These are phyloP conservation scores for Zaprionus tsacasi DNA, from an alignment of 1,140 invertebrate genomes.

Conservation along the genomic window DNA sequence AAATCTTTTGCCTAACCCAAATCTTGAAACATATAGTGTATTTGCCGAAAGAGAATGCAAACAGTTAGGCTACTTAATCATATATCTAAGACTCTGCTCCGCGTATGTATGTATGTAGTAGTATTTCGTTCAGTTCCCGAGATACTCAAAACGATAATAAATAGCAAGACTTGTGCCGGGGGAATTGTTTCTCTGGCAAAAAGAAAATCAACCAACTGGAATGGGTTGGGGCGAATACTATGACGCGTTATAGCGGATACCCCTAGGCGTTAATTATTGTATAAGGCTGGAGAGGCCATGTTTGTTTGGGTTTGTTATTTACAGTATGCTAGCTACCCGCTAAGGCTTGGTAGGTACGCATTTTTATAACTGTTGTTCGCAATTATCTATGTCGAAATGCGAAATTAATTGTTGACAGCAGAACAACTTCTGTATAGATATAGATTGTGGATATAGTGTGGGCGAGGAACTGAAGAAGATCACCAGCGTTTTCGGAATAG, in stretches of 20 bases:
- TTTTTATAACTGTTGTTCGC: conserved; percentile 38
- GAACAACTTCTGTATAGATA: conserved; percentile 1
- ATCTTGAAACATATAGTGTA: conserved; percentile 29
- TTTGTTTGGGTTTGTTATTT: conserved; percentile 31
- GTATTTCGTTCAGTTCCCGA: conserved; percentile 21
- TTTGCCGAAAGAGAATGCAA: conserved; percentile 37
- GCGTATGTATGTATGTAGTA: background rate
- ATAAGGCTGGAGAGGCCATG: conserved; percentile 10
- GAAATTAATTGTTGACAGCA: conserved; percentile 41
- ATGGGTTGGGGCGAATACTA: conserved; percentile 17
- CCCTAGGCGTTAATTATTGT: conserved; percentile 40
- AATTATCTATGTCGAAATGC: conserved; percentile 33
- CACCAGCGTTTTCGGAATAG: background rate
- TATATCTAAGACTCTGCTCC: conserved; percentile 18
- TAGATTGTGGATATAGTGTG: background rate
- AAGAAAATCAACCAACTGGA: conserved; percentile 62
- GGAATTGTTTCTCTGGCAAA: conserved; percentile 15
- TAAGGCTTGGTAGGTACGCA: conserved; percentile 14
- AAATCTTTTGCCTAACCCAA: conserved; percentile 52
- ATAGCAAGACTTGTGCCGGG: conserved; percentile 44
- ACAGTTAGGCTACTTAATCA: conserved; percentile 50
- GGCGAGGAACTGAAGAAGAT: background rate
- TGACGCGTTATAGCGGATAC: conserved; percentile 39
- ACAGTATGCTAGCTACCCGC: conserved; percentile 19
- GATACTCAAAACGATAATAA: conserved; percentile 65